These are phyloP conservation scores for Diachrysia chrysitis DNA, from an alignment of 2,888 invertebrate species.

Conservation along the genomic window DNA sequence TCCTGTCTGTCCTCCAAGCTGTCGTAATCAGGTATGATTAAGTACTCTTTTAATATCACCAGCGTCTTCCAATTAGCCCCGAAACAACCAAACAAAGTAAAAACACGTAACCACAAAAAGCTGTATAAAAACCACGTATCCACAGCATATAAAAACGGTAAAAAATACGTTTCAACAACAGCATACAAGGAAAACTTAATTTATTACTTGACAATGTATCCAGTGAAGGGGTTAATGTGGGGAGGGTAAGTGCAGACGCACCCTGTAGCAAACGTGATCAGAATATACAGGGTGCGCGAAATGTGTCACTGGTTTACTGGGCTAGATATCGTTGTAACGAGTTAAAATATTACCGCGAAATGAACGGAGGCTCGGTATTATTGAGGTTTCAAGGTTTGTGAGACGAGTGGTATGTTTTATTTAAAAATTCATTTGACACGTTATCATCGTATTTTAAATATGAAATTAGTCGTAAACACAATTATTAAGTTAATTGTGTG, in stretches of 20 bases:
- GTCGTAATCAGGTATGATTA: background rate
- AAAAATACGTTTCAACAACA: conserved; percentile 34
- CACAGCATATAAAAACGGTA: conserved; percentile 9
- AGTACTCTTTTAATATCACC: background rate
- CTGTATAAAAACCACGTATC: background rate
- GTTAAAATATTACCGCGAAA: conserved; percentile 9
- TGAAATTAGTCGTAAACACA: too few species aligned
- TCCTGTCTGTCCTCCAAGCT: background rate
- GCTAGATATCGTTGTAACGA: conserved; percentile 10
- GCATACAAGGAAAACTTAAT: conserved; percentile 51
- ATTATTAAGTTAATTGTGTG: too few species aligned
- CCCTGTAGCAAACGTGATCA: conserved; percentile 46
- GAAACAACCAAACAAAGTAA: conserved; percentile 7
- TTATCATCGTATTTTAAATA: too few species aligned
- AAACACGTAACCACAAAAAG: conserved; percentile 14
- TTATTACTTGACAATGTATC: conserved; percentile 62
- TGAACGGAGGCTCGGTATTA: background rate
- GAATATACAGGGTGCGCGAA: conserved; percentile 42
- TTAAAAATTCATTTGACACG: background rate
- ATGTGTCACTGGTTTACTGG: conserved; percentile 41
- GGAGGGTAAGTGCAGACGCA: conserved; percentile 55
- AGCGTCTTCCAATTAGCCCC: background rate
- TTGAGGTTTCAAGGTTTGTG: background rate
- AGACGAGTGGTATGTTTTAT: background rate
- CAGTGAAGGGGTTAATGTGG: conserved; percentile 49